phyloP scores from a whole-genome alignment of 2,113 vertebrate genomes.

The Acinonyx jubatus region DNA sequence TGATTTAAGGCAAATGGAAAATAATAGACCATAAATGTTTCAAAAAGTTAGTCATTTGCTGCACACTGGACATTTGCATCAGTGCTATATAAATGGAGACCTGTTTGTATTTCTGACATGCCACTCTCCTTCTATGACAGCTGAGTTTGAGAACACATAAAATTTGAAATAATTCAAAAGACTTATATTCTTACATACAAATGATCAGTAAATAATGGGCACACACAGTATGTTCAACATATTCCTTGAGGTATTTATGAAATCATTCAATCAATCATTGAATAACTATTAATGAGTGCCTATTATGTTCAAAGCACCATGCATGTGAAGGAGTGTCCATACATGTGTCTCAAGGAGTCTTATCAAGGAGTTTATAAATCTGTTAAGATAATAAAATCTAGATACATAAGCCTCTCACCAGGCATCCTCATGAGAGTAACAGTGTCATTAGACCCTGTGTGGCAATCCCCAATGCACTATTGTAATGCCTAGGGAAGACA shows the following conservation, averaged over 20 bases:
- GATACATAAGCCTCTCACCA: conserved; percentile 72
- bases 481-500: background rate
- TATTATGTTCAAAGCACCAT: background rate
- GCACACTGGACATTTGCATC: background rate
- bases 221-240: background rate
- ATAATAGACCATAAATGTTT: background rate
- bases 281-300: background rate
- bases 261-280: background rate
- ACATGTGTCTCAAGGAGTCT: background rate
- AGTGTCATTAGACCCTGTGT: background rate
- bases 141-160: background rate
- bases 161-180: background rate
- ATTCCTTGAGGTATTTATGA: background rate
- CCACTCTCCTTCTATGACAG: background rate
- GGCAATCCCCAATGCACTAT: background rate
- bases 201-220: background rate
- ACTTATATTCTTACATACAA: background rate
- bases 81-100: background rate
- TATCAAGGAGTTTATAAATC: background rate
- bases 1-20: background rate
- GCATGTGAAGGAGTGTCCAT: background rate
- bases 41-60: background rate
- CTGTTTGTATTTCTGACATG: background rate
- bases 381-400: conserved; percentile 74
- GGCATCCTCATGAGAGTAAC: background rate